phyloP scores from a whole-genome alignment of 2,888 invertebrate species.

The Acutogordius australiensis region DNA sequence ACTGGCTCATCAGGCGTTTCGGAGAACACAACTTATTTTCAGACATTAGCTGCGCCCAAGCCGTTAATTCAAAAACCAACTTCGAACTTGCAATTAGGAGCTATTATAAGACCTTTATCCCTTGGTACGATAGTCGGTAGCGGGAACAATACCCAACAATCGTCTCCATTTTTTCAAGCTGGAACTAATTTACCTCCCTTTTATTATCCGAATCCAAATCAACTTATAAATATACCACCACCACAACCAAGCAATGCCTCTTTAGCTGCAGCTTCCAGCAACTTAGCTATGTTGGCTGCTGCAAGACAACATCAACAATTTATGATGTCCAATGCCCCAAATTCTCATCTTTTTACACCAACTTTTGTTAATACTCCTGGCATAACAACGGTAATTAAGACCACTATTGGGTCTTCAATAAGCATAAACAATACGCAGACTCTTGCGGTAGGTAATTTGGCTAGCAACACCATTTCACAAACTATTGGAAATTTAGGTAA shows the following conservation, averaged over 20 bases:
- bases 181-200: not conserved
- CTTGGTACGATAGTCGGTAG: no score
- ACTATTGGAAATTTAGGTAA: not conserved
- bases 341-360: not conserved
- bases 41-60: no score
- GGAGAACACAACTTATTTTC: no score
- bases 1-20: no score
- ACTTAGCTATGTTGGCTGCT: constrained; percentile 4
- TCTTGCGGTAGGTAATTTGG: no score
- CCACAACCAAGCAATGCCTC: not conserved
- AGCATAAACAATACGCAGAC: not conserved
- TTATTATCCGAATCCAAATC: constrained; percentile 9
- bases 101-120: not conserved
- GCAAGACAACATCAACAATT: constrained; percentile 9
- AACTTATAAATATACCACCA: not conserved
- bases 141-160: no score
- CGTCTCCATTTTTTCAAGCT: not conserved
- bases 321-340: not conserved
- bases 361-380: not conserved
- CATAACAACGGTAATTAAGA: not conserved
- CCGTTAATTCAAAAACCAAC: no score
- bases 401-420: not conserved
- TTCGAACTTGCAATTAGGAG: no score
- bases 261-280: not conserved
- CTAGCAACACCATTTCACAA: not conserved